Conservation (phyloP, 2,797 vertebrate species). For the Eurystomus glaucurus region DNA sequence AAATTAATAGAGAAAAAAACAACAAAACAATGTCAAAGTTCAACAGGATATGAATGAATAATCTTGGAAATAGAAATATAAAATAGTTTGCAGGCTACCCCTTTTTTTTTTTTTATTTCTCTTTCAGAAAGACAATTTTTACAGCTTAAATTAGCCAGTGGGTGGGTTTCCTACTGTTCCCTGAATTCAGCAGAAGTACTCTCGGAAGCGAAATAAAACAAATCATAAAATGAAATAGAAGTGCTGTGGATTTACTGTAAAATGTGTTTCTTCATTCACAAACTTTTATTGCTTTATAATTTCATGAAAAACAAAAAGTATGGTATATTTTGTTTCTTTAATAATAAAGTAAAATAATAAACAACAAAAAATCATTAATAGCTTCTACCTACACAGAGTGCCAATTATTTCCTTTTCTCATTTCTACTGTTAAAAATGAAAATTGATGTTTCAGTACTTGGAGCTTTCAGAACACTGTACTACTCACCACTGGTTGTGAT, state of each 20-base stretch:
- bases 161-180: slow-evolving; percentile 39
- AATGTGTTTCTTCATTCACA: slow-evolving; percentile 23
- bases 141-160: slow-evolving; percentile 23
- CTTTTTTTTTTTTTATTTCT: not conserved
- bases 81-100: not conserved
- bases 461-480: not conserved
- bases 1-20: not conserved
- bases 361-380: not conserved
- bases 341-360: slow-evolving; percentile 42
- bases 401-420: slow-evolving; percentile 12
- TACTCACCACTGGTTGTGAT: not conserved
- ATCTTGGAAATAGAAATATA: slow-evolving; percentile 7
- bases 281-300: slow-evolving; percentile 48
- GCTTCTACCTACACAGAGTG: not conserved
- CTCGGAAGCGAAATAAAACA: slow-evolving; percentile 45
- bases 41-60: not conserved
- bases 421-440: not conserved
- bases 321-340: slow-evolving; percentile 10
- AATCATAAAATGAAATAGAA: slow-evolving; percentile 51
- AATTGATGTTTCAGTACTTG: not conserved
- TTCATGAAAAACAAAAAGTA: slow-evolving; percentile 29
- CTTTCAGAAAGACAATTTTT: slow-evolving; percentile 36
- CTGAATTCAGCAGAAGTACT: slow-evolving; percentile 12
- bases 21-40: not conserved
- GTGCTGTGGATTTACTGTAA: slow-evolving; percentile 35